phyloP scores from a whole-genome alignment of 2,797 vertebrate genomes.

The Pipistrellus kuhlii region DNA sequence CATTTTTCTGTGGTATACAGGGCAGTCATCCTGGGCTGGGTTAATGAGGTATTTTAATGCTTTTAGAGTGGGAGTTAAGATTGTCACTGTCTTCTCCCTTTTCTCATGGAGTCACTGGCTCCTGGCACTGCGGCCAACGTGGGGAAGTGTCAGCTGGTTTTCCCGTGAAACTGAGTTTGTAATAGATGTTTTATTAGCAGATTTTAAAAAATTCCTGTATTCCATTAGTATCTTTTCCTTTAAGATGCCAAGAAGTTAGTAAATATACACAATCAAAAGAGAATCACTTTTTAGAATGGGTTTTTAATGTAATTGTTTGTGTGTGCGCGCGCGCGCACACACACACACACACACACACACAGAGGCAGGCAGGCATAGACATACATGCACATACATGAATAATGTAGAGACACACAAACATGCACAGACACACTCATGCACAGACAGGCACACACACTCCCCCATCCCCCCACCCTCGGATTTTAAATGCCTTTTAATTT shows the following conservation, averaged over 20 bases:
- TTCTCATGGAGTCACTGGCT: background rate
- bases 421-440: no score
- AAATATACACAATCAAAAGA: background rate
- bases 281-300: background rate
- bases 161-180: background rate
- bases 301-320: background rate
- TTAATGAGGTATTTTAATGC: background rate
- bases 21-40: background rate
- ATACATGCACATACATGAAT: background rate
- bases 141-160: background rate
- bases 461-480: background rate
- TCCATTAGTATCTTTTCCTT: background rate
- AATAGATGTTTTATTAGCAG: background rate
- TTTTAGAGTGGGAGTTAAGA: background rate
- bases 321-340: no score
- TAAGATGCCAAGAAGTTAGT: background rate
- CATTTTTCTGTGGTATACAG: no score
- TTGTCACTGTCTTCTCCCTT: background rate
- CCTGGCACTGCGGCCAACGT: background rate
- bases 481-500: background rate
- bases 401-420: background rate
- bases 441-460: no score
- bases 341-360: background rate
- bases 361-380: background rate
- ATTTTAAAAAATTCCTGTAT: background rate